phyloP scores from a whole-genome alignment of 2,888 invertebrate species.

The Thalpophila matura region DNA sequence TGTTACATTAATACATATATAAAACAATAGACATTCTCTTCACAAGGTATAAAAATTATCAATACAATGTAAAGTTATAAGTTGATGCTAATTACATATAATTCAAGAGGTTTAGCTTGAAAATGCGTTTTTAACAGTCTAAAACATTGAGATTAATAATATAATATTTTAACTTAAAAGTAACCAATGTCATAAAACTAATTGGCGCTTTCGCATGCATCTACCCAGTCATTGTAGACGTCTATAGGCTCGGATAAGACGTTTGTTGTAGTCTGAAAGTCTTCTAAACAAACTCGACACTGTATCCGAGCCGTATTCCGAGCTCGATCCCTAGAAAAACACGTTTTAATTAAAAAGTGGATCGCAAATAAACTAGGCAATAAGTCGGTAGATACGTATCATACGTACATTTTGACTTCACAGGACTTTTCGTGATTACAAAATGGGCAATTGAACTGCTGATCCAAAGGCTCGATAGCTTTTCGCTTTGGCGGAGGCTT shows the following conservation, averaged over 20 bases:
- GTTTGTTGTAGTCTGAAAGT: slow-evolving; percentile 98
- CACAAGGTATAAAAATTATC: slow-evolving; percentile 32
- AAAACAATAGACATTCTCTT: slow-evolving; percentile 24
- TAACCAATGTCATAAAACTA: slow-evolving; percentile 67
- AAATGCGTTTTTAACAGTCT: slow-evolving; percentile 12
- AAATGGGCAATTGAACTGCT: slow-evolving; percentile 99
- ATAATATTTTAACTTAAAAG: slow-evolving; percentile 60
- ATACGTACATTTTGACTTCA: slow-evolving; percentile 98
- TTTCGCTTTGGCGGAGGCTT: slow-evolving; percentile 99
- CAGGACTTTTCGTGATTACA: slow-evolving; percentile 99
- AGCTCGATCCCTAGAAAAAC: slow-evolving; percentile 96
- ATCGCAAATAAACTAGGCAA: slow-evolving; percentile 11
- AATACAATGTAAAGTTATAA: slow-evolving; percentile 12
- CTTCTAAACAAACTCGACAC: slow-evolving; percentile 98
- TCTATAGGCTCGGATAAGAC: slow-evolving; percentile 99
- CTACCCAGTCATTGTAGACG: slow-evolving; percentile 99
- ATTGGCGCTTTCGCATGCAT: slow-evolving; percentile 98
- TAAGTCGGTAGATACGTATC: slow-evolving; percentile 91
- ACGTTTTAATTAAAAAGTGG: not conserved
- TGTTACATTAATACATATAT: slow-evolving; percentile 36
- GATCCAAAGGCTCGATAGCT: slow-evolving; percentile 97
- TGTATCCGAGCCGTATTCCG: slow-evolving; percentile 98
- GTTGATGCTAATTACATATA: slow-evolving; percentile 15
- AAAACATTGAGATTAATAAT: slow-evolving; percentile 38
- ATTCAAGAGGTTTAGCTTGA: slow-evolving; percentile 10